Evolutionary conservation across 1,140 invertebrate genomes (phyloP), one percentile per base, ranked within the genome.

Genomic region (Acromyrmex heyeri): DNA sequence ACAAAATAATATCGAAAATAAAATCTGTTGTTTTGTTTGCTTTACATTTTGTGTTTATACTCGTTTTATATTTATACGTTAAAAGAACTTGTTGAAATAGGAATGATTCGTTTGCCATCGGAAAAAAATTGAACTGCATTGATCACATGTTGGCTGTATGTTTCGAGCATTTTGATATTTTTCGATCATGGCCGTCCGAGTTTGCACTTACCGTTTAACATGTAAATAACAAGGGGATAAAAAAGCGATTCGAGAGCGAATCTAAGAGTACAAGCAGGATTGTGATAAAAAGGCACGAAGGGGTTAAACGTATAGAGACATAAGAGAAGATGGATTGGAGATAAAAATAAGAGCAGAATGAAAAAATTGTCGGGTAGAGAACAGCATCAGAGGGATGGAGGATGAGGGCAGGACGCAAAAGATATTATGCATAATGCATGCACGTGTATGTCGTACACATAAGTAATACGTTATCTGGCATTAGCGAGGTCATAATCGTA

Each of bases 391-490:
- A 59, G n/a, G 8, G 12, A 38, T 30, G 69, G 50, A 67, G 16
- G 59, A 62, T 21, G 86, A 83, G 69, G 34, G 50, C 34, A 18
- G 64, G 61, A 64, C 30, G 57, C 50, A 53, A 70, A 73, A 59
- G 79, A 85, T 87, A 83, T 65, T 73, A 83, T 83, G 86, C 79
- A 87, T 87, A 83, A 87, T 83, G 50, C 72, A 87, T 87, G 67
- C 72, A 70, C 62, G 70, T 77, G 72, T 75, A 67, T 48, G 73
- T 48, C 50, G 53, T 75, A 69, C 76, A 83, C 69, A 86, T 88
- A 88, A 87, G 87, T 87, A 88, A 88, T 88, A 87, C 75, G 86
- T 88, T 88, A 88, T 88, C 87, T 61, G 50, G 86, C 76, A 88
- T 88, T 88, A 88, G 76, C 76, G 62, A 76, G 86, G 69, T 67